Conservation (phyloP, 2,797 vertebrate species). For the Prunella strophiata region DNA sequence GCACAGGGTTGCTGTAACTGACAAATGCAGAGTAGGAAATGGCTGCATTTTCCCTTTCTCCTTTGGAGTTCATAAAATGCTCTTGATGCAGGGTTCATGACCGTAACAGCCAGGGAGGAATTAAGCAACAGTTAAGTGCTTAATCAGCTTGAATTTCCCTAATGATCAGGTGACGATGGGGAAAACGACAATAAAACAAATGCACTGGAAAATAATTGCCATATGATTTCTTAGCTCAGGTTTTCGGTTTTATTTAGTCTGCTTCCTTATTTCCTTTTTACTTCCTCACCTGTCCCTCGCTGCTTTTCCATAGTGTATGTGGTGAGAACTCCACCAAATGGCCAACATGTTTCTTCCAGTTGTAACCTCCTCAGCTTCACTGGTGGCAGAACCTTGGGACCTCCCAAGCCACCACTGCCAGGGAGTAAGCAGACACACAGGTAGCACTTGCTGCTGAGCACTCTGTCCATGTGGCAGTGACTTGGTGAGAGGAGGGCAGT, state of each 20-base stretch:
- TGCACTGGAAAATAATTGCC: not conserved
- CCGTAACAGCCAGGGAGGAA: not conserved
- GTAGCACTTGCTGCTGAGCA: not conserved
- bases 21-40: not conserved
- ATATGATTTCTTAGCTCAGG: not conserved
- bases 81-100: not conserved
- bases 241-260: not conserved
- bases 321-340: not conserved
- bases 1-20: not conserved
- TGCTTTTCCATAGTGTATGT: not conserved
- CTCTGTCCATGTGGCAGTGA: not conserved
- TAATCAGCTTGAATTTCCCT: conserved; percentile 30
- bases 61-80: not conserved
- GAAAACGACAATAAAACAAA: not conserved
- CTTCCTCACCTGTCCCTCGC: not conserved
- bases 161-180: not conserved
- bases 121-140: conserved; percentile 35
- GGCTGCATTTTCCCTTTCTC: not conserved
- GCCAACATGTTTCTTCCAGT: not conserved
- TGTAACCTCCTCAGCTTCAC: not conserved
- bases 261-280: not conserved
- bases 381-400: not conserved
- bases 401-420: not conserved
- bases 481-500: not conserved
- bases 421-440: not conserved